Evolutionary conservation across 2,888 invertebrate species (phyloP).

Genomic region (Callyntrura sp.): DNA sequence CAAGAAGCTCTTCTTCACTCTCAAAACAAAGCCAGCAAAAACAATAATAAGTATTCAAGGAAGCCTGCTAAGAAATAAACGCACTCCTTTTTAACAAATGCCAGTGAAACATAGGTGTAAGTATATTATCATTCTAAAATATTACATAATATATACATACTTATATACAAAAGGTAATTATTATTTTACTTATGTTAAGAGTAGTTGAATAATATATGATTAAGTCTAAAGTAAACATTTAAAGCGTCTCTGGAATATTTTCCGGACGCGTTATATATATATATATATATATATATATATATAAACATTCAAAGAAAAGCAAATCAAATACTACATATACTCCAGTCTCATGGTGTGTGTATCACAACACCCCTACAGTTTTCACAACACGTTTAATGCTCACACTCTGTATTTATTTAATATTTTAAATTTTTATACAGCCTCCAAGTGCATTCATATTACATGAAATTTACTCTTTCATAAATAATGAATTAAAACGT

Average conservation of each 20-base stretch:
- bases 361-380: slow-evolving; percentile 30
- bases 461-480: slow-evolving; percentile 13
- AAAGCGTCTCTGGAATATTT: neutral
- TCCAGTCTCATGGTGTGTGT: slow-evolving; percentile 39
- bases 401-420: slow-evolving; percentile 11
- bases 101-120: slow-evolving; percentile 79
- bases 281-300: too few relatives aligned
- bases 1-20: slow-evolving; percentile 83
- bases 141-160: neutral
- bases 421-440: slow-evolving; percentile 2
- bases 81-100: slow-evolving; percentile 72
- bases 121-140: slow-evolving; percentile 41
- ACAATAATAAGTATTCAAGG: slow-evolving; percentile 82
- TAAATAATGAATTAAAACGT: neutral
- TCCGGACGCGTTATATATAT: neutral
- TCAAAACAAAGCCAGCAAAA: slow-evolving; percentile 76
- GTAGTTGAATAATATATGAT: neutral
- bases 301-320: neutral
- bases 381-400: slow-evolving; percentile 21
- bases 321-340: neutral
- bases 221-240: neutral
- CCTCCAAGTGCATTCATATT: neutral
- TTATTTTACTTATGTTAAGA: neutral
- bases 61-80: slow-evolving; percentile 81
- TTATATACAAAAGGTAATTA: slow-evolving; percentile 14